These are phyloP conservation scores for Sinonovacula constricta DNA, from an alignment of 1,140 invertebrate species.

Conservation along the genomic window DNA sequence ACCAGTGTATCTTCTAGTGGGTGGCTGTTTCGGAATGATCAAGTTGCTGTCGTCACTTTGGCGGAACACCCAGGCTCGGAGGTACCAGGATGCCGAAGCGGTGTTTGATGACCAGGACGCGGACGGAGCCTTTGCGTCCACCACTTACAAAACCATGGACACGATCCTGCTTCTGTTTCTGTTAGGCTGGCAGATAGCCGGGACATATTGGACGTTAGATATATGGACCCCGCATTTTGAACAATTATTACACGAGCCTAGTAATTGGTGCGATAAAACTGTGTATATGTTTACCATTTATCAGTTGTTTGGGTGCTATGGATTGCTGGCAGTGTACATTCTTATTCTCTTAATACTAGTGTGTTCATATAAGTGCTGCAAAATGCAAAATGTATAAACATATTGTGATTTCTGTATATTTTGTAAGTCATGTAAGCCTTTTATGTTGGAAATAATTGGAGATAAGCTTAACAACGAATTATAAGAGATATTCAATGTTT, in stretches of 20 bases:
- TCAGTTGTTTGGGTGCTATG: slow-evolving; percentile 81
- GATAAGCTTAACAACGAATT: too few relatives aligned
- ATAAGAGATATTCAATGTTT: too few relatives aligned
- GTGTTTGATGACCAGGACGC: slow-evolving; percentile 76
- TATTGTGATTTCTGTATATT: too few relatives aligned
- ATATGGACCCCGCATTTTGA: slow-evolving; percentile 72
- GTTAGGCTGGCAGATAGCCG: slow-evolving; percentile 79
- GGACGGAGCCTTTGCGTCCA: slow-evolving; percentile 67
- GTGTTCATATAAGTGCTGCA: slow-evolving; percentile 46
- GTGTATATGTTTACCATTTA: slow-evolving; percentile 78
- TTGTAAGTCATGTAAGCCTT: too few relatives aligned
- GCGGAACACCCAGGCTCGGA: slow-evolving; percentile 83
- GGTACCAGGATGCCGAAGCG: slow-evolving; percentile 81
- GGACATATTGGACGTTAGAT: slow-evolving; percentile 75
- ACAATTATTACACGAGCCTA: slow-evolving; percentile 82
- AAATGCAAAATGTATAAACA: too few relatives aligned
- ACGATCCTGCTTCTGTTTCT: slow-evolving; percentile 82
- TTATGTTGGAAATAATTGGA: too few relatives aligned
- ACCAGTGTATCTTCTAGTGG: slow-evolving; percentile 75
- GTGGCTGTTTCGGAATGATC: slow-evolving; percentile 72
- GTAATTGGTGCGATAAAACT: slow-evolving; percentile 73
- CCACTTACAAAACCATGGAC: slow-evolving; percentile 76
- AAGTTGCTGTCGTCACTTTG: slow-evolving; percentile 81
- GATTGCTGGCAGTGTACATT: slow-evolving; percentile 80
- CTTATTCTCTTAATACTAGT: slow-evolving; percentile 51